These are phyloP conservation scores for Notodromas monacha DNA, from an alignment of 2,888 invertebrate genomes.

Conservation along the genomic window DNA sequence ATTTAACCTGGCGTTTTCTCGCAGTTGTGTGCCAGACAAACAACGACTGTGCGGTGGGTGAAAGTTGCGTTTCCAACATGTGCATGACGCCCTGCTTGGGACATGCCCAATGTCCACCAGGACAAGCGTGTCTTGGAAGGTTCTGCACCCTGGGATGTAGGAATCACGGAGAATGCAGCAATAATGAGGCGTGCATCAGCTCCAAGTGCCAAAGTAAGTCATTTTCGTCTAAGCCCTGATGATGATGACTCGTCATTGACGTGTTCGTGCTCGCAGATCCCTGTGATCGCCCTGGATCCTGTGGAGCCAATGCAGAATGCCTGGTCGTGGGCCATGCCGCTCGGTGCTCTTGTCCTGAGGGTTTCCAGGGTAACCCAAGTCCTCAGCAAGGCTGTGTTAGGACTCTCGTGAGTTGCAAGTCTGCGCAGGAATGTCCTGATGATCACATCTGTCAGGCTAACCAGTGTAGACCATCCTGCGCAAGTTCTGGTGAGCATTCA, in stretches of 20 bases:
- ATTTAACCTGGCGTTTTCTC: conserved; percentile 9
- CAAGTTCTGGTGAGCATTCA: conserved; percentile 23
- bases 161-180: conserved; percentile 41
- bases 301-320: conserved; percentile 55
- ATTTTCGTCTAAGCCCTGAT: no score
- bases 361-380: conserved; percentile 54
- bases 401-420: conserved; percentile 30
- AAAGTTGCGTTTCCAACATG: conserved; percentile 38
- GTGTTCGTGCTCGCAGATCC: no score
- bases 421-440: conserved; percentile 32
- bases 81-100: conserved; percentile 45
- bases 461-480: conserved; percentile 41
- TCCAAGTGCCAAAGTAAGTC: conserved; percentile 33
- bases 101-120: conserved; percentile 41
- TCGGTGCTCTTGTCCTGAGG: conserved; percentile 42
- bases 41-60: conserved; percentile 41
- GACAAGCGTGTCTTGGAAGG: conserved; percentile 45
- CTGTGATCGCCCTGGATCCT: conserved; percentile 33
- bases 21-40: conserved; percentile 34
- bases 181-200: conserved; percentile 42
- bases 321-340: conserved; percentile 31
- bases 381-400: conserved; percentile 63
- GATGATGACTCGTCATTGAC: no score
- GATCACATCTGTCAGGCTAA: conserved; percentile 42
- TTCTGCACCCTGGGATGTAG: conserved; percentile 52